Evolutionary conservation across 2,888 invertebrate genomes (phyloP), one percentile per base, ranked within the genome.

Genomic region (Nemotelus pantherinus): DNA sequence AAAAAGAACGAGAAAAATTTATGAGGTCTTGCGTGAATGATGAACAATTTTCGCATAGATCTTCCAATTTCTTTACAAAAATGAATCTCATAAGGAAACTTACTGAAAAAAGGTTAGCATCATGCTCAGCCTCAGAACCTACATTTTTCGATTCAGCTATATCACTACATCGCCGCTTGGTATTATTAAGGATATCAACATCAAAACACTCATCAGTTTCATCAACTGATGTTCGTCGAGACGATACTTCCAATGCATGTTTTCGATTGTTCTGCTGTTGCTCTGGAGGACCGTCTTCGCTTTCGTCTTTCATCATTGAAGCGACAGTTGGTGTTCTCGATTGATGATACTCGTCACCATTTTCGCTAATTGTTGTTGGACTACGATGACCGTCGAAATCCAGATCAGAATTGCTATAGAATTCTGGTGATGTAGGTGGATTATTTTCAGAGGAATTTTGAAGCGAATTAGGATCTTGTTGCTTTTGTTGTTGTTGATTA

Each of bases 121-220:
- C 79, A 5, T 74, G 77, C 43, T 77, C 76, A 77, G 50, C 78
- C 64, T 77, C 77, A 4, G 64, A 64, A 39, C 53, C 67, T 55
- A 76, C 3, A 65, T 76, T 76, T 5, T 43, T 76, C 48, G 50
- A 45, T 25, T 74, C 74, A 7, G 74, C 74, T 47, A 60, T 48
- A 43, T 57, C 57, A 44, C 57, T 76, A 55, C 64, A 43, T 65
- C 67, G 55, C 9, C 57, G 64, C 25, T 88, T 87, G 83, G 84
- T 85, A 79, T 86, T 86, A 53, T 76, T 77, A 60, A 79, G 70
- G 45, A 81, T 82, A 83, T 89, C 89, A 6, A 87, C 53, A 67
- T 67, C 75, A 58, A 64, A 72, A 68, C 67, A 68, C 60, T 78
- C 76, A 53, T 60, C 63, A 3, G 55, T 58, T 68, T 78, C 64